Evolutionary conservation across 2,888 invertebrate species (phyloP).

Genomic region (Drosophila anomalata): DNA sequence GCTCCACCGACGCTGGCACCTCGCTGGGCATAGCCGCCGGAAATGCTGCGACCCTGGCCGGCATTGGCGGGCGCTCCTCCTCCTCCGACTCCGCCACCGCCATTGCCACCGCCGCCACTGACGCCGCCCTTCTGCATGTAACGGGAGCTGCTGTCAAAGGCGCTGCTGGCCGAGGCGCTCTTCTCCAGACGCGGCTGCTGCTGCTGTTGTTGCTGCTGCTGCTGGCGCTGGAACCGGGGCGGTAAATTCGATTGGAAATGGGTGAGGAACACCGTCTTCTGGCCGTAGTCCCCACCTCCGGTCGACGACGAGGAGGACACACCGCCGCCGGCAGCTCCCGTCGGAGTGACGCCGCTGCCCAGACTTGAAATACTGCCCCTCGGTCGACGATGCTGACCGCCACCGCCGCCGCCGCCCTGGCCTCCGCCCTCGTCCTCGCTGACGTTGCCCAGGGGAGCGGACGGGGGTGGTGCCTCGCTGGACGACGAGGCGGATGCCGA

Average conservation of each 20-base stretch:
- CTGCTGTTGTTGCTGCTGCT: conserved; percentile 83
- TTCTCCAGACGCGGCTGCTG: conserved; percentile 72
- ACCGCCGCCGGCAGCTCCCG: conserved; percentile 15
- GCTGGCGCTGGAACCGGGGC: conserved; percentile 93
- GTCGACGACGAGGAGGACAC: conserved; percentile 56
- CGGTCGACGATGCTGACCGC: conserved; percentile 51
- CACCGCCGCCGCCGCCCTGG: conserved; percentile 6
- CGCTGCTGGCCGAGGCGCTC: conserved; percentile 72
- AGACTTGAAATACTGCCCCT: conserved; percentile 67
- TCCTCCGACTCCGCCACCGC: neutral
- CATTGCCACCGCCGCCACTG: conserved; percentile 27
- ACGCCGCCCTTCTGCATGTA: conserved; percentile 71
- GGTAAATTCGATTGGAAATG: conserved; percentile 93
- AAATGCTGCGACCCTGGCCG: conserved; percentile 59
- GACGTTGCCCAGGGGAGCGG: conserved; percentile 47
- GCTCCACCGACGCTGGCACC: conserved; percentile 36
- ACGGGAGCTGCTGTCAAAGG: conserved; percentile 70
- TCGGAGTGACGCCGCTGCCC: conserved; percentile 46
- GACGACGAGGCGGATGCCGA: conserved; percentile 17
- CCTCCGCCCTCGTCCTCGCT: conserved; percentile 61
- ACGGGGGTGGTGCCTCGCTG: conserved; percentile 16
- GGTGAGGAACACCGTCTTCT: conserved; percentile 86
- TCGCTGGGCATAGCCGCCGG: conserved; percentile 45
- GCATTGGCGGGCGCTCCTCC: conserved; percentile 12
- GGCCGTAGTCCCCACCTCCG: conserved; percentile 62